Evolutionary conservation across 2,888 invertebrate genomes (phyloP), one percentile per base, ranked within the genome.

Genomic region (Iphiclides podalirius): DNA sequence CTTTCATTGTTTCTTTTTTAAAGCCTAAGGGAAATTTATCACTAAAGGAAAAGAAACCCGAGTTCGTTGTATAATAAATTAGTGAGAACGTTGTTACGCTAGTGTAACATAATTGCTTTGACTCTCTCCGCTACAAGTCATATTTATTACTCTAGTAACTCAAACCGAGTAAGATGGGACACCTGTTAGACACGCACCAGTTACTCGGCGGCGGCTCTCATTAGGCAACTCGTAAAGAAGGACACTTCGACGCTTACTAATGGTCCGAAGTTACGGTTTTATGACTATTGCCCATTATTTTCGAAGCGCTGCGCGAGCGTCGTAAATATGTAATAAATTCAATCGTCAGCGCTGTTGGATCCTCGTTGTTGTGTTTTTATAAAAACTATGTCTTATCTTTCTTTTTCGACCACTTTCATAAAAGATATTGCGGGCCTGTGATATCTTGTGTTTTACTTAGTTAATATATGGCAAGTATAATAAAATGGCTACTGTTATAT

Each of bases 171-270:
- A 66, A 62, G 65, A 59, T 66, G 62, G 66, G 61, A 63, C 66
- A 66, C 74, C 71, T 68, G 69, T 70, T 72, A 78, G 78, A 76
- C 76, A 77, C 75, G 75, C 69, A 66, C 68, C 66, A 70, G 66
- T 70, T 72, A 68, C 64, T 58, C 43, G 53, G 52, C 61, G 64
- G 75, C 72, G 72, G 74, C 71, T 77, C 82, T 81, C 80, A 85
- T 86, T 84, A 85, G 72, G 65, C 62, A 61, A 65, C 64, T 77
- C 82, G 73, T 85, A 81, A 85, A 85, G 75, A 82, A 79, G 74
- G 75, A 77, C 73, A 75, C 67, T 74, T 76, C 67, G 75, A 79
- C 75, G 72, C 70, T 75, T 74, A 79, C 79, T 80, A 84, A 85
- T 84, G 79, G 76, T 68, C 64, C 66, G 64, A 65, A 67, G 76